Conservation (phyloP, 2,797 vertebrate genomes). For the Hypotaenidia philippensis region DNA sequence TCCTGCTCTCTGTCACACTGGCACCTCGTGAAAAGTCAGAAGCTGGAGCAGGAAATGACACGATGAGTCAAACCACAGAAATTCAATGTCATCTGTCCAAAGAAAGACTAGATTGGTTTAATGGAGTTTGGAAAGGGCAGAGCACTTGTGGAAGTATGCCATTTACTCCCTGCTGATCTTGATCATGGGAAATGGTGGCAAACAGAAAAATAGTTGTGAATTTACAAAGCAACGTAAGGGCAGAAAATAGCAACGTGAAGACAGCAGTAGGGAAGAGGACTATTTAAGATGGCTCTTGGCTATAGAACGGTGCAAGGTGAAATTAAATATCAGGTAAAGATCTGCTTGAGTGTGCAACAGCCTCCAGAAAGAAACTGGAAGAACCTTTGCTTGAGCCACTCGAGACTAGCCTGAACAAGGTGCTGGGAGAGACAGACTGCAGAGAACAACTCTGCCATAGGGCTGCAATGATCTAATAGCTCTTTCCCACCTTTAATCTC, state of each 20-base stretch:
- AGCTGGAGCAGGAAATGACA: background rate
- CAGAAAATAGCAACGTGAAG: background rate
- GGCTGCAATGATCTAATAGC: slow-evolving; percentile 58
- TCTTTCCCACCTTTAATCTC: slow-evolving; percentile 62
- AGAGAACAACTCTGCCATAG: slow-evolving; percentile 37
- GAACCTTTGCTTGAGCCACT: slow-evolving; percentile 52
- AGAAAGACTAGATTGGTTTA: background rate
- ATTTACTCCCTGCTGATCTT: background rate
- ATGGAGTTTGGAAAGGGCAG: background rate
- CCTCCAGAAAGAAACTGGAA: slow-evolving; percentile 37
- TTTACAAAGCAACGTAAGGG: background rate
- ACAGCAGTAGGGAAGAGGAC: background rate
- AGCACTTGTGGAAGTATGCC: background rate
- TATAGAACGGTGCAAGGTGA: background rate
- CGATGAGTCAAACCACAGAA: background rate
- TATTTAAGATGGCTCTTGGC: background rate
- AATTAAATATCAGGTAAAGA: slow-evolving; percentile 12
- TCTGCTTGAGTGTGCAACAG: slow-evolving; percentile 5
- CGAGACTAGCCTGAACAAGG: slow-evolving; percentile 69
- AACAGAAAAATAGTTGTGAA: background rate
- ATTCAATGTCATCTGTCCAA: background rate
- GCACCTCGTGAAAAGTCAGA: background rate
- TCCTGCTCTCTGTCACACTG: slow-evolving; percentile 7
- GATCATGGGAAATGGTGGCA: background rate
- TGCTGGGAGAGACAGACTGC: background rate